A percentile compares a stretch with the other conserved stretches of the same genome.
Evolutionary conservation across 2,113 vertebrate genomes (phyloP).

Genomic region (Henicopernis longicauda): DNA sequence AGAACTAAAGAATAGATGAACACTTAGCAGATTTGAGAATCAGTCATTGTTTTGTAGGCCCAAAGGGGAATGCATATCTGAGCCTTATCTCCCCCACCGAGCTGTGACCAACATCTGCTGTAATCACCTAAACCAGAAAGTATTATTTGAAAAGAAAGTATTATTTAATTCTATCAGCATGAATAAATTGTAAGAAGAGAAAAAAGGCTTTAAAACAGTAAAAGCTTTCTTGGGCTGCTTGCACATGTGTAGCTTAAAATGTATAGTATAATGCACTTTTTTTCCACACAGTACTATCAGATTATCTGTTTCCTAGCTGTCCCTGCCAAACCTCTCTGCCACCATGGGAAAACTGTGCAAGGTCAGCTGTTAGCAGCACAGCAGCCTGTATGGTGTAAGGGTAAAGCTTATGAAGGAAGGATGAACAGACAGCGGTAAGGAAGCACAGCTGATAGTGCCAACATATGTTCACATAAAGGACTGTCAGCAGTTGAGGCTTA

Average conservation of each 20-base stretch:
- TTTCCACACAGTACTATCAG: neutral
- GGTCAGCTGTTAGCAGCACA: neutral
- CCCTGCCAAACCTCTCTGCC: neutral
- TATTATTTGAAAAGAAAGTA: neutral
- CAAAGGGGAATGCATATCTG: neutral
- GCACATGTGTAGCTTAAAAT: neutral
- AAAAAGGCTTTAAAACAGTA: neutral
- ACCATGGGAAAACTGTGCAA: rapidly evolving
- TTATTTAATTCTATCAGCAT: neutral
- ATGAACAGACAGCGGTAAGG: neutral
- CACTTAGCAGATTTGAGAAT: neutral
- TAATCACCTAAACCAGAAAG: neutral
- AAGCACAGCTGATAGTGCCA: neutral
- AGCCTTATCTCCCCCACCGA: neutral
- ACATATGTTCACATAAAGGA: neutral
- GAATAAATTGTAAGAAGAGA: neutral
- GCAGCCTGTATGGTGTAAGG: neutral
- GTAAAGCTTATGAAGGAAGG: neutral
- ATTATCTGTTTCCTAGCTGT: neutral
- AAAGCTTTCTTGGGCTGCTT: neutral
- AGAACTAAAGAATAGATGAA: neutral
- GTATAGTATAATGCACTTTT: neutral
- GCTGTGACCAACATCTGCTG: neutral
- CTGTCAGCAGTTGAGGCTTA: neutral
- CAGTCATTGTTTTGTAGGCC: neutral